Percentiles rank a stretch among this genome's conserved stretches.
Evolutionary conservation across 1,140 invertebrate species (phyloP).

Genomic region (Campoletis sonorensis): DNA sequence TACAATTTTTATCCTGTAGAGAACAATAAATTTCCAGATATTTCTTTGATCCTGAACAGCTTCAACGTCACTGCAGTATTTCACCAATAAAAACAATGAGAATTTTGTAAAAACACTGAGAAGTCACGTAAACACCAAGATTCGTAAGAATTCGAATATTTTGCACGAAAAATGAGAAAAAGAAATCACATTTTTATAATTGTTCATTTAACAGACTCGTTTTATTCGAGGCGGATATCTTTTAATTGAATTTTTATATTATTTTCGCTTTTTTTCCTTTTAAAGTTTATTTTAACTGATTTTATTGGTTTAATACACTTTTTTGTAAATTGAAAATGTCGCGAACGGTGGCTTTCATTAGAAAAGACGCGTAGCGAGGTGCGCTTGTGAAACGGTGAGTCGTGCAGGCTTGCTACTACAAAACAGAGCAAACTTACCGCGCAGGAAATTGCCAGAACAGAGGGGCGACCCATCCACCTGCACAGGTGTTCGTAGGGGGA

Average conservation of each 20-base stretch:
- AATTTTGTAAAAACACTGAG: no score
- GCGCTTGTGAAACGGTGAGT: conserved; percentile 59
- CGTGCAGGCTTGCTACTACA: conserved; percentile 61
- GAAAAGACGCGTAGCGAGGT: conserved; percentile 16
- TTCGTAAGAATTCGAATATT: no score
- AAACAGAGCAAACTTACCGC: conserved; percentile 64
- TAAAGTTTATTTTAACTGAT: no score
- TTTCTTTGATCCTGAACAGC: not conserved
- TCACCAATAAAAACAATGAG: not conserved
- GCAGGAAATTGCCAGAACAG: conserved; percentile 64
- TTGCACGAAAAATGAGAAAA: no score
- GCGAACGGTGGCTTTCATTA: not conserved
- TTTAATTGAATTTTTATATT: no score
- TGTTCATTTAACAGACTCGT: no score
- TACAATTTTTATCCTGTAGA: not conserved
- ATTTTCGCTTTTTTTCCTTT: no score
- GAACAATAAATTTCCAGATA: not conserved
- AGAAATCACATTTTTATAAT: no score
- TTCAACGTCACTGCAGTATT: not conserved
- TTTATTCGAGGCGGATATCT: no score
- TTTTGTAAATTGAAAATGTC: not conserved
- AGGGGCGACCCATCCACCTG: conserved; percentile 59
- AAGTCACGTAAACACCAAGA: no score
- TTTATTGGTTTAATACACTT: not conserved
- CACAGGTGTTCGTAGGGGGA: conserved; percentile 65